Evolutionary conservation across 2,797 vertebrate genomes (phyloP).

Genomic region (Gymnoscopelus braueri): DNA sequence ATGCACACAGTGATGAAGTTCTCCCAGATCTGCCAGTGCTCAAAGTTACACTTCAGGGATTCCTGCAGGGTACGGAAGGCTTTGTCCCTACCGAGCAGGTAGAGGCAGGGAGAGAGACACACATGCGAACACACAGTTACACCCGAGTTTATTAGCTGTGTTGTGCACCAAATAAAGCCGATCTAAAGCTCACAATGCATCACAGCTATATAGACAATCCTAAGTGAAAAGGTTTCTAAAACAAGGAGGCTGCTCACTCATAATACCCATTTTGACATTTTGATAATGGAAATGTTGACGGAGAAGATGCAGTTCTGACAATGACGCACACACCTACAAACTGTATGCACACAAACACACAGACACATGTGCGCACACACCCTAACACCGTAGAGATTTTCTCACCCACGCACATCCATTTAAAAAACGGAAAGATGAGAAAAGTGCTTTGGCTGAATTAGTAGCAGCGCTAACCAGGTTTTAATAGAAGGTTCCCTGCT

Average conservation of each 20-base stretch:
- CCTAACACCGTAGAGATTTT: not conserved
- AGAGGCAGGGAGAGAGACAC: not conserved
- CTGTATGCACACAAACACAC: constrained; percentile 14
- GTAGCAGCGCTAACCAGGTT: constrained; percentile 53
- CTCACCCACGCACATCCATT: constrained; percentile 10
- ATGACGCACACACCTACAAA: constrained; percentile 8
- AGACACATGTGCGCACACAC: not conserved
- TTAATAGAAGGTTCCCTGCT: constrained; percentile 62
- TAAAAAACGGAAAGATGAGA: not conserved
- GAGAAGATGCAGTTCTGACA: not conserved
- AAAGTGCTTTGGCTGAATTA: constrained; percentile 41
- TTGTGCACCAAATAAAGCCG: too few relatives aligned
- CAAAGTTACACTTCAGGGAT: constrained; percentile 95
- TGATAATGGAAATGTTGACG: not conserved
- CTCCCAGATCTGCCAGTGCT: constrained; percentile 99
- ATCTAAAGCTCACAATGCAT: too few relatives aligned
- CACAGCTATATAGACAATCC: not conserved
- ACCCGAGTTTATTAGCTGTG: too few relatives aligned
- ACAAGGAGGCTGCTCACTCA: not conserved
- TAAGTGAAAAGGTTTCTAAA: not conserved
- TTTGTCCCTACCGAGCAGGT: constrained; percentile 79
- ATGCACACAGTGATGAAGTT: constrained; percentile 91
- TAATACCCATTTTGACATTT: not conserved
- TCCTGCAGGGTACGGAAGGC: constrained; percentile 94
- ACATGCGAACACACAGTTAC: not conserved